phyloP scores from a whole-genome alignment of 2,113 vertebrate species.

The Hippocampus guttulatus region DNA sequence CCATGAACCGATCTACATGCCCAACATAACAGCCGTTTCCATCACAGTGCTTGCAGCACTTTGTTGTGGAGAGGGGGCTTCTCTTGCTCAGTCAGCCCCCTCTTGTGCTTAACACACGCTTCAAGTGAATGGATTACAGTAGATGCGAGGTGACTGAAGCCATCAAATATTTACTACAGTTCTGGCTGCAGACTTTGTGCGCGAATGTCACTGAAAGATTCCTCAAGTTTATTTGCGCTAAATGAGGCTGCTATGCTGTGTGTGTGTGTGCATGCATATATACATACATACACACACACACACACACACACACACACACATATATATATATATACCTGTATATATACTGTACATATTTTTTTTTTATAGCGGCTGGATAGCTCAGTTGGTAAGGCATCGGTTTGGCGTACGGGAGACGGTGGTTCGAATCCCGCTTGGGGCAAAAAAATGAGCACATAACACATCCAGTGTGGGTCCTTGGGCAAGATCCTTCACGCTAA shows the following conservation, averaged over 20 bases:
- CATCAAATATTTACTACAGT: constrained; percentile 43
- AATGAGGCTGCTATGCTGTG: not conserved
- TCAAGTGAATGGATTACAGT: constrained; percentile 20
- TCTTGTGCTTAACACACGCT: constrained; percentile 11
- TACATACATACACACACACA: too few relatives aligned
- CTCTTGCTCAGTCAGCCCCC: constrained; percentile 1
- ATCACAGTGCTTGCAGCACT: constrained; percentile 7
- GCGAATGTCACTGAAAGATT: not conserved
- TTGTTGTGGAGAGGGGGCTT: not conserved
- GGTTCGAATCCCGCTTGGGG: too few relatives aligned
- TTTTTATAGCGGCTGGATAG: too few relatives aligned
- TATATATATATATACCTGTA: too few relatives aligned
- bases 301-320: too few relatives aligned
- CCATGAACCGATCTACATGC: not conserved
- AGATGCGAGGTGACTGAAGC: constrained; percentile 31
- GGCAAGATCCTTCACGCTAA: too few relatives aligned
- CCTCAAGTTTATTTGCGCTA: not conserved
- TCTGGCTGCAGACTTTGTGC: constrained; percentile 19
- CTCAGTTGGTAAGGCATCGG: too few relatives aligned
- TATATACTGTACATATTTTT: too few relatives aligned
- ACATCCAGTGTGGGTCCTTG: too few relatives aligned
- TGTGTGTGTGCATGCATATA: not conserved
- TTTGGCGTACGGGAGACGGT: too few relatives aligned
- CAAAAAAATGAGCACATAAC: too few relatives aligned
- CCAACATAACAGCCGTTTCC: not conserved